Percentiles rank a stretch among this genome's conserved stretches.
These are phyloP conservation scores for Drosophila cardini DNA, from an alignment of 1,140 invertebrate species.

Conservation along the genomic window DNA sequence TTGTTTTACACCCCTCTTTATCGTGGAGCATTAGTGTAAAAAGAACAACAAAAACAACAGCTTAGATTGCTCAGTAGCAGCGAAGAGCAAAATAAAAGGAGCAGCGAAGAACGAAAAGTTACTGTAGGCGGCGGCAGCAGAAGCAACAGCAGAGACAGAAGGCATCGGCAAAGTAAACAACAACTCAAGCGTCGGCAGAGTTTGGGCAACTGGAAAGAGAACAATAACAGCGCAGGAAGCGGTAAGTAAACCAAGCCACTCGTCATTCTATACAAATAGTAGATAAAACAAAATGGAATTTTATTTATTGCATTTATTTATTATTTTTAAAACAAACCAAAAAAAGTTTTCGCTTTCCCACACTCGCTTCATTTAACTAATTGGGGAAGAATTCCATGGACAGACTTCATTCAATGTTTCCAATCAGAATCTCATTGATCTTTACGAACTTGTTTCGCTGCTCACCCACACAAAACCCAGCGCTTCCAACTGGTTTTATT, in stretches of 20 bases:
- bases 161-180: conserved; percentile 8
- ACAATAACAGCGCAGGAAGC: conserved; percentile 55
- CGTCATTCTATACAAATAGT: conserved; percentile 13
- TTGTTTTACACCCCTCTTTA: conserved; percentile 30
- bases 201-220: conserved; percentile 24
- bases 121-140: conserved; percentile 1
- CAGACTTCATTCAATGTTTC: not conserved
- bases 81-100: conserved; percentile 24
- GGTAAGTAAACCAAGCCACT: conserved; percentile 50
- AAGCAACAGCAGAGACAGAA: conserved; percentile 10
- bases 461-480: conserved; percentile 27
- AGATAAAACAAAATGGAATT: conserved; percentile 11
- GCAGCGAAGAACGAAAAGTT: conserved; percentile 2
- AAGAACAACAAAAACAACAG: conserved; percentile 15
- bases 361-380: conserved; percentile 1
- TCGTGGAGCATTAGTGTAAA: conserved; percentile 21
- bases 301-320: conserved; percentile 29
- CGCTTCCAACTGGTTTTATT: conserved; percentile 59
- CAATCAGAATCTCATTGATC: conserved; percentile 32
- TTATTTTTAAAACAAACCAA: not conserved
- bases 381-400: conserved; percentile 20
- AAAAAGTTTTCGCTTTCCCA: conserved; percentile 8
- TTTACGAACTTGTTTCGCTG: conserved; percentile 8
- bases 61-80: conserved; percentile 29
- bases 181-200: conserved; percentile 17